These are phyloP conservation scores for Gavia stellata DNA, from an alignment of 2,113 vertebrate species.

Conservation along the genomic window DNA sequence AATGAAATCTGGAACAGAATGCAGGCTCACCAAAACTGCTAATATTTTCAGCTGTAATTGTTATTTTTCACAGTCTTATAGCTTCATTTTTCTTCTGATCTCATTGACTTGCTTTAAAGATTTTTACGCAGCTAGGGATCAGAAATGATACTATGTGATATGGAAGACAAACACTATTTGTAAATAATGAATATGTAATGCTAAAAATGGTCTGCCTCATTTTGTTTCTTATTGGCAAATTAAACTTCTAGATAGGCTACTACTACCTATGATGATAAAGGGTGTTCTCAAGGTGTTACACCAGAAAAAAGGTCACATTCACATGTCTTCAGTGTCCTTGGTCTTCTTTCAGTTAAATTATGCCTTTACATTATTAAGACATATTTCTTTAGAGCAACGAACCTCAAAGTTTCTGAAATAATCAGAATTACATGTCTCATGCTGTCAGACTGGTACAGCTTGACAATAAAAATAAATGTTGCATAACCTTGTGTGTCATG, in stretches of 20 bases:
- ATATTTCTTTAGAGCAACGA: neutral
- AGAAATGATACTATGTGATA: neutral
- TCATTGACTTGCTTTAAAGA: neutral
- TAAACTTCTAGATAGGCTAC: neutral
- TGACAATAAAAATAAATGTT: neutral
- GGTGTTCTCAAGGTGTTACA: neutral
- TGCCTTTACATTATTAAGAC: neutral
- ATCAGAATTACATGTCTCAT: neutral
- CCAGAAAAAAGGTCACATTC: neutral
- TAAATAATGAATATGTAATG: neutral
- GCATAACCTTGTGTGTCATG: neutral
- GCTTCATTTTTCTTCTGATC: neutral
- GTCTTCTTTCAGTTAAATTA: neutral
- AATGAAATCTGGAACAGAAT: neutral
- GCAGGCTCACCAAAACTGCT: neutral
- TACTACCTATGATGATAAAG: neutral
- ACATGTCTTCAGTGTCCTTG: neutral
- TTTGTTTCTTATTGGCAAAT: neutral
- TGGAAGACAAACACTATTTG: neutral
- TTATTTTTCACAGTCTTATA: neutral
- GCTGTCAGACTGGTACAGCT: neutral
- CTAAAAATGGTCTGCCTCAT: neutral
- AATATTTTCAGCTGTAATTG: neutral
- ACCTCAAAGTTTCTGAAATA: neutral
- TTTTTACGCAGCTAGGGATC: neutral